Evolutionary conservation across 2,797 vertebrate species (phyloP).

Genomic region (Lagocephalus sceleratus): DNA sequence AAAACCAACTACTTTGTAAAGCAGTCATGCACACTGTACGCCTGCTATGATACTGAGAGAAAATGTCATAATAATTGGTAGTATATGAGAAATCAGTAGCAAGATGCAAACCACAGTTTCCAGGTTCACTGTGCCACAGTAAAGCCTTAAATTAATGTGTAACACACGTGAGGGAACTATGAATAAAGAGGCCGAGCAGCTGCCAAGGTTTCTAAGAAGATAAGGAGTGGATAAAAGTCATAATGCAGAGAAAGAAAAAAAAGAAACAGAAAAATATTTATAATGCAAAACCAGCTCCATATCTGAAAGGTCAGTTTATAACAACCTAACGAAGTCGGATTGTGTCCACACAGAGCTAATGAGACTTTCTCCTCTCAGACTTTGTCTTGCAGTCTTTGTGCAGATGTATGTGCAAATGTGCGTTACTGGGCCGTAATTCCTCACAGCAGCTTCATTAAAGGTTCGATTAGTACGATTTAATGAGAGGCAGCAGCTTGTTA

Average conservation of each 20-base stretch:
- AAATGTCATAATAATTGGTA: neutral
- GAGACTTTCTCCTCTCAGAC: conserved; percentile 27
- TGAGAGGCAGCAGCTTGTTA: conserved; percentile 36
- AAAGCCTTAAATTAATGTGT: neutral
- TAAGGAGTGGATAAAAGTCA: too few relatives aligned
- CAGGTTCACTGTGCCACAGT: neutral
- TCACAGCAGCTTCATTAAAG: conserved; percentile 53
- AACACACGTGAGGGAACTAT: neutral
- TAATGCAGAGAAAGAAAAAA: too few relatives aligned
- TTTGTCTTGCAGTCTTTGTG: neutral
- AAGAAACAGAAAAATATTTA: too few relatives aligned
- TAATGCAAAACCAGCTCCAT: conserved; percentile 3
- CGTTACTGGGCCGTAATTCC: conserved; percentile 31
- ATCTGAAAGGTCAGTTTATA: neutral
- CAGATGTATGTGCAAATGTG: conserved; percentile 4
- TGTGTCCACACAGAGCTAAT: conserved; percentile 35
- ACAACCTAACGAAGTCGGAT: conserved; percentile 11
- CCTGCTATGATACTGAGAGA: too few relatives aligned
- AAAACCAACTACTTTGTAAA: too few relatives aligned
- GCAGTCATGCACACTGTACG: too few relatives aligned
- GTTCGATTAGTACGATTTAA: conserved; percentile 41
- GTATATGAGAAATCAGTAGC: neutral
- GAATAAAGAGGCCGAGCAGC: neutral
- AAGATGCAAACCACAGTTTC: neutral
- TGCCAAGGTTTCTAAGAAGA: too few relatives aligned